These are phyloP conservation scores for Huso huso DNA, from an alignment of 2,797 vertebrate species.

Conservation along the genomic window DNA sequence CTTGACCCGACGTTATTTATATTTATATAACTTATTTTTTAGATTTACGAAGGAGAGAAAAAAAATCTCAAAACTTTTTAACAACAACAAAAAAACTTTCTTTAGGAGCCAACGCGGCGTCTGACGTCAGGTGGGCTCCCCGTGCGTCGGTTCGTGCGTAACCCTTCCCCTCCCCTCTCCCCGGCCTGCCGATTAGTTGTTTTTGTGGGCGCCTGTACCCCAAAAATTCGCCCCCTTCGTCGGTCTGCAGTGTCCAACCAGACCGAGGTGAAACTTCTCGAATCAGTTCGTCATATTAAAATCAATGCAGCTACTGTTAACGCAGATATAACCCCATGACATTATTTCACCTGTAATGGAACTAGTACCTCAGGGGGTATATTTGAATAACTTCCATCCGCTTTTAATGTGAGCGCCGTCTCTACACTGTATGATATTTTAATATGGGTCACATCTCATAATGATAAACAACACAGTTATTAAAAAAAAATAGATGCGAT, in stretches of 20 bases:
- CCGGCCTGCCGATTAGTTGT: background rate
- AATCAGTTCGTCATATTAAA: too few species aligned
- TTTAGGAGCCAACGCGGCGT: conserved; percentile 59
- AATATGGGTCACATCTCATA: too few species aligned
- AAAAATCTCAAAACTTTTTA: conserved; percentile 10
- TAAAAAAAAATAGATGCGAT: too few species aligned
- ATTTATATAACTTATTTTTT: conserved; percentile 8
- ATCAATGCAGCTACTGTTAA: too few species aligned
- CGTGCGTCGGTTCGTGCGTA: conserved; percentile 25
- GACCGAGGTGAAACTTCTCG: too few species aligned
- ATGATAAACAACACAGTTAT: too few species aligned
- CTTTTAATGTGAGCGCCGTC: too few species aligned
- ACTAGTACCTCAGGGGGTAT: too few species aligned
- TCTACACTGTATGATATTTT: too few species aligned
- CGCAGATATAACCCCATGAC: too few species aligned
- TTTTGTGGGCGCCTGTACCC: background rate
- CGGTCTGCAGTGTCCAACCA: background rate
- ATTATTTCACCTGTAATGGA: too few species aligned
- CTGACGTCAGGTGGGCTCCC: conserved; percentile 49
- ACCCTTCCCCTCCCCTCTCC: background rate
- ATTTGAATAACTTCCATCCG: too few species aligned
- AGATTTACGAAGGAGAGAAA: background rate
- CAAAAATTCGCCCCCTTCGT: background rate
- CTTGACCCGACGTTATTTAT: background rate
- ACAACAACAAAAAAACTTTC: conserved; percentile 50